Evolutionary conservation across 2,797 vertebrate genomes (phyloP), one percentile per base, ranked within the genome.

Genomic region (Spinus olivaceus): DNA sequence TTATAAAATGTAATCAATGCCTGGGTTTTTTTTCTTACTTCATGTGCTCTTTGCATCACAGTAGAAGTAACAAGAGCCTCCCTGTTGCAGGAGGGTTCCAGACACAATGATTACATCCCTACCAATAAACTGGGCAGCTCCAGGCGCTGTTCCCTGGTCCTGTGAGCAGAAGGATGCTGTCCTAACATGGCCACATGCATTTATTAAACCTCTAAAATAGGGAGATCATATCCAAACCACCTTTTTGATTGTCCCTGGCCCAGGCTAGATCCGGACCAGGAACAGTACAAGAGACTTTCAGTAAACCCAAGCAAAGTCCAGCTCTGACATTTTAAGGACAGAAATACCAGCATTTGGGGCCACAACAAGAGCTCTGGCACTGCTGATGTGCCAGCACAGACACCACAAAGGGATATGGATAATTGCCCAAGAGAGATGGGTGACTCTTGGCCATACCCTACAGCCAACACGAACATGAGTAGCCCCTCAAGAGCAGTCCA

Each of bases 161-260:
- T 83, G 42, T 21, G 47, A 91, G 46, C 30, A 93, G 35, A 88
- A 87, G 17, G 28, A 76, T 94, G 57, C n/a, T 88, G 85, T 90
- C 69, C 90, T 92, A 92, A 83, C 28, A 90, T 51, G 65, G 50
- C 50, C 66, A 86, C 9, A 51, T 67, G 51, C 23, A 59, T 83
- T 94, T 95, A 90, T 91, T 94, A 74, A 94, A 92, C 50, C 76
- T 78, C 65, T 94, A 81, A 94, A 95, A 91, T 5, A 74, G 39
- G 23, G 16, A 90, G 22, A 6, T n/a, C 0, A 0, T 51, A 92
- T 66, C 66, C 88, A 92, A 86, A 91, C 12, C 0, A 1, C 51
- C 23, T 83, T 90, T 87, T 81, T 5, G 3, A 83, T 47, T 18
- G 65, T 81, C 53, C 32, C 46, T 90, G 79, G 73, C 33, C 53